Percentiles rank a stretch among this genome's conserved stretches.
Evolutionary conservation across 2,797 vertebrate species (phyloP).

Genomic region (Clarias pachynema): DNA sequence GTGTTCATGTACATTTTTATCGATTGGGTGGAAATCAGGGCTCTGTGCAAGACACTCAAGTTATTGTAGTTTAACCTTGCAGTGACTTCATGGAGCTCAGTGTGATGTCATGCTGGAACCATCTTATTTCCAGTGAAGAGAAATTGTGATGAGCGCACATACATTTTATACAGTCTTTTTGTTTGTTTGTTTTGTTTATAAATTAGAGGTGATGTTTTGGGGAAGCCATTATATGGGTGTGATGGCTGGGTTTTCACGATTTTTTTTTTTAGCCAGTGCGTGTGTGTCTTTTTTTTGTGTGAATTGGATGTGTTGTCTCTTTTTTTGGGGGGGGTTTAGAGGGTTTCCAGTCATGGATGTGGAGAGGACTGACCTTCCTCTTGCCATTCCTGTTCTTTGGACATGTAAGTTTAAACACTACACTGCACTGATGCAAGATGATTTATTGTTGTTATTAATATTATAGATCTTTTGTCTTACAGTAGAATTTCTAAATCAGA

Average conservation of each 20-base stretch:
- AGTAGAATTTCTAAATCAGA: not conserved
- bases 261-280: not conserved
- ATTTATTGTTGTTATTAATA: not conserved
- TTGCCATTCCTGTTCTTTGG: conserved; percentile 97
- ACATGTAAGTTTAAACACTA: conserved; percentile 83
- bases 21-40: not conserved
- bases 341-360: conserved; percentile 99
- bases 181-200: not conserved
- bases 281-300: not conserved
- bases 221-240: not conserved
- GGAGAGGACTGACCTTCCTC: conserved; percentile 95
- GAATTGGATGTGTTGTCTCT: not conserved
- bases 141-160: no score
- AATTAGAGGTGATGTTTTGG: not conserved
- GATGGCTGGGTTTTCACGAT: no score
- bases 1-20: not conserved
- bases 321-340: conserved; percentile 73
- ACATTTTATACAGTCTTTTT: not conserved
- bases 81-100: not conserved
- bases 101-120: not conserved
- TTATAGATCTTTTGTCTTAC: not conserved
- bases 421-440: no score
- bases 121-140: not conserved
- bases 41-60: not conserved
- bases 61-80: not conserved